Base-by-base conservation (phyloP, 2,888 invertebrate species). In the Mesorhabditis belari region DNA sequence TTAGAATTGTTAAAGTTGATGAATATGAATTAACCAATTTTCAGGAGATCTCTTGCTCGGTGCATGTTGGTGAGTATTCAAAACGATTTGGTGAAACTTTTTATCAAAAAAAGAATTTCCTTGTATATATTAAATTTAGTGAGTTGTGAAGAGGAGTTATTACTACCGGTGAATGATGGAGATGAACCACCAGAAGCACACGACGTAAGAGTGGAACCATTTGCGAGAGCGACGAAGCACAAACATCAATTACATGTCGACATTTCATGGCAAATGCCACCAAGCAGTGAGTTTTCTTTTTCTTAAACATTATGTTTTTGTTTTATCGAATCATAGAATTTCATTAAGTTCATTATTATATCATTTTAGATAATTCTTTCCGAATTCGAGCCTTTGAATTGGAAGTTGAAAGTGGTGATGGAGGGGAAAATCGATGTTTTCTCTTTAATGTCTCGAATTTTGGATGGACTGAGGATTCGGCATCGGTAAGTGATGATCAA, bases 261-360 rank as follows among this genome's bases (percentile, higher is more conserved):
- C 60, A 71, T 79, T 28, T 79, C 79, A 5, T 79, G 77, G 77
- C 79, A 79, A 63, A 75, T 75, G 62, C 77, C 77, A 4, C 74
- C 76, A 9, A 69, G 67, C 53, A 77, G 76, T 76, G 44, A 58
- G 74, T 64, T 35, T 35, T 35, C n/a, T 53, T 35, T 5, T 19
- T 5, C 17, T 24, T 17, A 17, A 17, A 53, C n/a, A 5, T 50
- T 5, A 6, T n/a, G 5, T 50, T 21, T 6, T 9, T 21, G 6
- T 50, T 5, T 5, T 6, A 5, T 9, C 5, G 6, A 19, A n/a
- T 9, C n/a, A 5, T 50, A 50, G 5, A 50, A 50, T 50, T 50
- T n/a, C n/a, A n/a, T n/a, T n/a, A n/a, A n/a, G n/a, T n/a, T n/a
- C n/a, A n/a, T n/a, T n/a, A n/a, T n/a, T n/a, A n/a, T n/a, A n/a